Base-by-base conservation (phyloP, 2,797 vertebrate genomes). In the Emydoidea blandingii region DNA sequence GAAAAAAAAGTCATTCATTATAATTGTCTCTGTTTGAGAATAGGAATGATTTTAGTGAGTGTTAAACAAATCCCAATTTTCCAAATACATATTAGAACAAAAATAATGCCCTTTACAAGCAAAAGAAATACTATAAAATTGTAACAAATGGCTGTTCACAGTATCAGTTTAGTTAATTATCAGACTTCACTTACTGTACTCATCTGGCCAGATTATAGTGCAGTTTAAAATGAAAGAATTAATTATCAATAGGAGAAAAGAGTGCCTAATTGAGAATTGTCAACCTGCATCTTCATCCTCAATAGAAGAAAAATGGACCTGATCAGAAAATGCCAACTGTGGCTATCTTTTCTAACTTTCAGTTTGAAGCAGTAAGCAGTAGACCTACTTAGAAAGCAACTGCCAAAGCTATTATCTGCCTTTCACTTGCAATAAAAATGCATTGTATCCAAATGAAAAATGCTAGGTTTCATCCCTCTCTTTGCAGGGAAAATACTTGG, bases 391-490 rank as follows among this genome's bases (percentile, higher is more conserved):
- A 96, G 96, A 96, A 97, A 94, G 68, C 52, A 97, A 86, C 93
- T 97, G 95, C 93, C 91, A 96, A 95, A 91, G 44, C 79, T 85
- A 96, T 97, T 98, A 96, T 96, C 81, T 94, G 79, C 85, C 91
- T 95, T 97, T 97, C 79, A 89, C 89, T 97, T 98, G 96, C 96
- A 96, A 94, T 97, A 96, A 97, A 97, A 96, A 85, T 95, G 47
- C 79, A 86, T 50, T 79, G 44, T 83, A 87, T 92, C 95, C 90
- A 84, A 82, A 90, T 91, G 87, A 96, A 96, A 97, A 97, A 96
- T 78, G 16, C 79, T 88, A 92, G 85, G 52, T 54, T 95, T 96
- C 94, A 74, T 85, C 53, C 50, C 37, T 95, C 59, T 85, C 92
- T 89, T 97, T 79, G 47, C 82, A 86, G 81, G 59, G 83, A 95